Evolutionary conservation across 2,888 invertebrate genomes (phyloP), one percentile per base, ranked within the genome.

Genomic region (Epistrophe eligans): DNA sequence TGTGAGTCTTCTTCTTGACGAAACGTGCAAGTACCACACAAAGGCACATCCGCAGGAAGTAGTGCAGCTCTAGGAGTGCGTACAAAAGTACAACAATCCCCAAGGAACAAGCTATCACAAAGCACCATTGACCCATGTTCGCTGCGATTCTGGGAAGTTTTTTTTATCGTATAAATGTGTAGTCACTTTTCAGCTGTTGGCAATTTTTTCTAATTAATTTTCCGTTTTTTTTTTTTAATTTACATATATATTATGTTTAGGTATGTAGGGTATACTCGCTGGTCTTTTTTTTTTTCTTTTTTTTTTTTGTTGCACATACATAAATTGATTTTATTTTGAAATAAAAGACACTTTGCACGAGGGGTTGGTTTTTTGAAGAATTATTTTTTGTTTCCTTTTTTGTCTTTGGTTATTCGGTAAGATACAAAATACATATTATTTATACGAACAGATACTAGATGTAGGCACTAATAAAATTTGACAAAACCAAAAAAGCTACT

Each of bases 21-120:
- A 95, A 94, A 84, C 95, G 94, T 38, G 96, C 96, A 88, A 95
- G 93, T 88, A 96, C 89, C 62, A 96, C 95, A 89, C 95, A 95
- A 89, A 96, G 93, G 89, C 95, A 93, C 91, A 96, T 95, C 90
- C 97, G 94, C 88, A 95, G 91, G 91, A 97, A 95, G 92, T 97
- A 97, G 92, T 96, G 96, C 57, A 97, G 92, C 92, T 97, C 97
- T 90, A 95, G 94, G 77, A 95, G 91, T 67, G 94, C 93, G 90
- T 96, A 95, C 9, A 96, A 91, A 40, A 95, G 89, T 80, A 95
- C 89, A 43, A 93, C 80, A 64, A 87, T 88, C 80, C 90, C 89
- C 77, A 93, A 90, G 88, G 90, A 90, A 89, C 91, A 89, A 74
- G 91, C 90, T 48, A 90, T 88, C 80, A 91, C 89, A 88, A 90